Evolutionary conservation across 2,797 vertebrate genomes (phyloP), one percentile per base, ranked within the genome.

Genomic region (Anguilla anguilla): DNA sequence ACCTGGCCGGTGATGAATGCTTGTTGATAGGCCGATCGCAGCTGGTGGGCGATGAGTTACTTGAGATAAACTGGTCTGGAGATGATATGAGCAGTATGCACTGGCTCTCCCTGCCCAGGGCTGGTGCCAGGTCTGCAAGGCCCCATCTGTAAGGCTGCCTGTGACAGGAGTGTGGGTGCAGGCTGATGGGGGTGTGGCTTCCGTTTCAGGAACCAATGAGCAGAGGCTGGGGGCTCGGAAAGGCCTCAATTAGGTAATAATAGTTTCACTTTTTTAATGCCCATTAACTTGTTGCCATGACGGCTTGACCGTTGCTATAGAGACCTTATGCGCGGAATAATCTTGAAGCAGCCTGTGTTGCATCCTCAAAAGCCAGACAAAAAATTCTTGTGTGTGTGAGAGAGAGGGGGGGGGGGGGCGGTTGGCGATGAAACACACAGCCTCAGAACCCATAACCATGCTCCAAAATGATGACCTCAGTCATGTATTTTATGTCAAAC

Each of bases 281-380:
- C 86, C 46, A 51, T 35, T 89, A 88, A 90, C 46, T 89, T 85
- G 90, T 90, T 89, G 85, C 90, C 86, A 89, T 90, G 90, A 88
- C 87, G 88, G 87, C 83, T 89, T 28, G 35, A 19, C 67, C 22
- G 90, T 90, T 88, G 87, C 87, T 83, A 88, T 89, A 83, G 90
- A 59, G n/a, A 88, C 84, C 55, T 86, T 77, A 82, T 51, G 51
- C 59, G 43, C 35, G 46, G 86, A 87, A 83, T 77, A 72, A 46
- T 79, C 61, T 82, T 11, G 43, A 51, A 5, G 74, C 35, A 22
- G 10, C 13, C 5, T 39, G 72, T 74, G 31, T 31, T 74, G 72
- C 72, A 49, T 9, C 39, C 15, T 46, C 31, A 43, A 49, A 81
- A 81, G 46, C 79, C 11, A 46, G 79, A 82, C 46, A 5, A 17